Base-by-base conservation (phyloP, 1,140 invertebrate genomes). In the Brachionus paranguensis region DNA sequence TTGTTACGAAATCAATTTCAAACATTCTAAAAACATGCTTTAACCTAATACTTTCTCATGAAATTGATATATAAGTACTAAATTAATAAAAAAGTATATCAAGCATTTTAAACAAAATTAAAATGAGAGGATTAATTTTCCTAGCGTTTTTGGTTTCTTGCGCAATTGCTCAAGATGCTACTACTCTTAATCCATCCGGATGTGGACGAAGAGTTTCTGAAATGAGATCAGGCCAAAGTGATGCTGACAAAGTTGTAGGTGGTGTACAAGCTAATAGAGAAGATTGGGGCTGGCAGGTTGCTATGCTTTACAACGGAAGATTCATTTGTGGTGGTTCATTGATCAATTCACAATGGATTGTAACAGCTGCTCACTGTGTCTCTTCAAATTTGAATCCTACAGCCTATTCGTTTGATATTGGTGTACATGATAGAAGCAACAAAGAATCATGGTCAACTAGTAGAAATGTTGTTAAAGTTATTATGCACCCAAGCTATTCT, bases 351-450 rank as follows among this genome's bases (percentile, higher is more conserved):
- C 88, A 91, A 20, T 93, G 93, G 86, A 89, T 93, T 0, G 64
- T 93, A n/a, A 93, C 93, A 0, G 93, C 93, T 4, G 93, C 92
- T 1, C 93, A 93, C 86, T 93, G 93, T 85, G 64, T 68, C 27
- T 41, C 24, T 24, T 27, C n/a, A 64, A 81, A 60, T 14, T 64
- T 47, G 7, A 76, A 76, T 7, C 64, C 53, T 43, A 20, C 53
- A 17, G n/a, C 53, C 11, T 68, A 81, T 60, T 41, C 33, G 3
- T 47, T 81, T 20, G 78, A 81, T 37, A 29, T 81, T 14, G 78
- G 78, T 81, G 0, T 45, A 3, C 78, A 81, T 37, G 81, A 83
- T n/a, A 53, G 60, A 70, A 41, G 4, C 14, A 60, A 7, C 41
- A 24, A 33, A 47, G 81, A 83, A 53, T 37, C 33, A 29, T 83